Conservation (phyloP, 2,113 vertebrate genomes). For the Larimichthys crocea region DNA sequence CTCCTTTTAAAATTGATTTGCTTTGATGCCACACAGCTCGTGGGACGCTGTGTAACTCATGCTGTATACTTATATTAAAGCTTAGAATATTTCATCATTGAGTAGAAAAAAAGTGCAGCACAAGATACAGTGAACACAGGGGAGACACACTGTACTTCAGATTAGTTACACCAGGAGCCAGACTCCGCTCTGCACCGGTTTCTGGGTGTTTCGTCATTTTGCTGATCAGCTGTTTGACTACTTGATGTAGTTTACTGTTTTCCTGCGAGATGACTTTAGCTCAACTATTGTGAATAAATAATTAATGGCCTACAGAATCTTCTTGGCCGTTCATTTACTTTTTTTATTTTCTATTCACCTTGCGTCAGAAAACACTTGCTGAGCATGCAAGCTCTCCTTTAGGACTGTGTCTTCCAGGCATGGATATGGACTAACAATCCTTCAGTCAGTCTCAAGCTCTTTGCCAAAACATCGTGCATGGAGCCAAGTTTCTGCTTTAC, state of each 20-base stretch:
- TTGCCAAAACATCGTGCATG: constrained; percentile 12
- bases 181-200: constrained; percentile 46
- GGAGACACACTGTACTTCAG: constrained; percentile 38
- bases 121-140: background rate
- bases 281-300: constrained; percentile 30
- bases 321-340: constrained; percentile 2
- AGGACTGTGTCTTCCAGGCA: constrained; percentile 10
- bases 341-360: constrained; percentile 23
- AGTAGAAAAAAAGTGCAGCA: constrained; percentile 15
- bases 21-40: constrained; percentile 2
- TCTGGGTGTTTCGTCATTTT: constrained; percentile 75
- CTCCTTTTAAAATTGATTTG: background rate
- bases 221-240: constrained; percentile 68
- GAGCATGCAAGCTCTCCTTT: constrained; percentile 8
- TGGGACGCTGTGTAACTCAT: constrained; percentile 12
- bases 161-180: constrained; percentile 38
- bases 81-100: constrained; percentile 52
- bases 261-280: constrained; percentile 32
- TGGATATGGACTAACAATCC: background rate
- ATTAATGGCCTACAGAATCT: background rate
- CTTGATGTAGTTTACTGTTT: constrained; percentile 35
- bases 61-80: constrained; percentile 13
- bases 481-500: background rate
- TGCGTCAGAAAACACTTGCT: constrained; percentile 6
- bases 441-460: constrained; percentile 5